Percentiles rank a stretch among this genome's conserved stretches.
Conservation (phyloP, 2,113 vertebrate genomes). For the Xiphias gladius region DNA sequence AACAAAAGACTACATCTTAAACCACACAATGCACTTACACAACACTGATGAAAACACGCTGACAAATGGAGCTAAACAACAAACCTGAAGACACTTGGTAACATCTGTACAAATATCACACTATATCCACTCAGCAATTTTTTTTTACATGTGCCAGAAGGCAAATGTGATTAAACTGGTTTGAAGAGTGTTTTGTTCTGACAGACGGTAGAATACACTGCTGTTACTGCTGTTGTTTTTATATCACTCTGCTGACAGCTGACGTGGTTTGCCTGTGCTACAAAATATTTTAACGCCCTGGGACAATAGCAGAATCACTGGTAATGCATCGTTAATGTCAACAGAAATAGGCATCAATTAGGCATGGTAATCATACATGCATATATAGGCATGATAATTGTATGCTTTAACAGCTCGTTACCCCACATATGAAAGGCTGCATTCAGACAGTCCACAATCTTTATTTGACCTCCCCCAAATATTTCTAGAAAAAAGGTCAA, state of each 20-base stretch:
- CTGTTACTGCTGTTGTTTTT: slow-evolving; percentile 3
- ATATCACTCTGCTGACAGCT: slow-evolving; percentile 6
- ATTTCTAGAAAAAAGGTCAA: background rate
- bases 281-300: slow-evolving; percentile 23
- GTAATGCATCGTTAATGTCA: slow-evolving; percentile 22
- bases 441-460: background rate
- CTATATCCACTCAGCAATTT: background rate
- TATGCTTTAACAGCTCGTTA: background rate
- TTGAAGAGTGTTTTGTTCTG: slow-evolving; percentile 11
- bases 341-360: background rate
- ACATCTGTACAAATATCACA: slow-evolving; percentile 20
- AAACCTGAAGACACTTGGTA: slow-evolving; percentile 2
- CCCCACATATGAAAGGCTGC: background rate
- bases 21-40: slow-evolving; percentile 6
- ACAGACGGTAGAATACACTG: slow-evolving; percentile 19
- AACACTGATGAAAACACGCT: slow-evolving; percentile 28
- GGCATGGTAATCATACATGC: background rate
- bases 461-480: background rate
- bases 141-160: background rate
- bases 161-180: slow-evolving; percentile 5
- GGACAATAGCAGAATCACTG: slow-evolving; percentile 5
- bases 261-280: slow-evolving; percentile 8
- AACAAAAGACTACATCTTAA: slow-evolving; percentile 17
- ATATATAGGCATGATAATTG: background rate
- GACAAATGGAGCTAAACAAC: background rate